Percentiles rank a stretch among this genome's conserved stretches.
These are phyloP conservation scores for Drosophila bipectinata DNA, from an alignment of 1,140 invertebrate genomes.

Conservation along the genomic window DNA sequence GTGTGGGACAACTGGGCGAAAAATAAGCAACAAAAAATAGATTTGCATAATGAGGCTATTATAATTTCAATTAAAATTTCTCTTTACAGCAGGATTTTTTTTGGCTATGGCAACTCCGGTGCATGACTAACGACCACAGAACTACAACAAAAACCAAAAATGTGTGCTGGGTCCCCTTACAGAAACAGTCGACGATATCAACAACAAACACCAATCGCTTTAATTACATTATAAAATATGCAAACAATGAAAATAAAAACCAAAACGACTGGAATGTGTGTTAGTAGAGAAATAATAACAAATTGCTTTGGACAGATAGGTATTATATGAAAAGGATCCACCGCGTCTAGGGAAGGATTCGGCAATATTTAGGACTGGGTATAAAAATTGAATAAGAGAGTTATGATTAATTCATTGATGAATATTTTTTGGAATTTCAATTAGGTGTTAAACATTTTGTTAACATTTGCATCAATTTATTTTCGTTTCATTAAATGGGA, in stretches of 20 bases:
- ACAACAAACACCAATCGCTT: conserved; percentile 47
- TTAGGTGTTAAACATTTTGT: not conserved
- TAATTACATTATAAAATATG: conserved; percentile 60
- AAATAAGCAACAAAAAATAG: conserved; percentile 64
- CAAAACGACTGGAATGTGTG: conserved; percentile 5
- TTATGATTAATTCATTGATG: too few species aligned
- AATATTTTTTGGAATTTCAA: not conserved
- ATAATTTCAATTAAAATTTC: conserved; percentile 80
- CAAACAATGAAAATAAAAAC: conserved; percentile 24
- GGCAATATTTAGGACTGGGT: not conserved
- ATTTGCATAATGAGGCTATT: conserved; percentile 78
- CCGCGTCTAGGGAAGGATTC: not conserved
- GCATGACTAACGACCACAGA: conserved; percentile 61
- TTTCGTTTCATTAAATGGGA: too few species aligned
- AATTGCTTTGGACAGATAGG: conserved; percentile 1
- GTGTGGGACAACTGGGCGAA: conserved; percentile 11
- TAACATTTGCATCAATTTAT: too few species aligned
- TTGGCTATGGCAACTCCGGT: conserved; percentile 30
- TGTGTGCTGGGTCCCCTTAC: conserved; percentile 21
- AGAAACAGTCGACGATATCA: conserved; percentile 2
- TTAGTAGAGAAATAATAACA: conserved; percentile 5
- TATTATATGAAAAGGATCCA: not conserved
- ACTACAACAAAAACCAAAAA: conserved; percentile 40
- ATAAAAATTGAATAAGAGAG: too few species aligned
- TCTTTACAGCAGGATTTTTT: conserved; percentile 42